Conservation (phyloP, 2,888 invertebrate genomes). For the Parelbella ahira region DNA sequence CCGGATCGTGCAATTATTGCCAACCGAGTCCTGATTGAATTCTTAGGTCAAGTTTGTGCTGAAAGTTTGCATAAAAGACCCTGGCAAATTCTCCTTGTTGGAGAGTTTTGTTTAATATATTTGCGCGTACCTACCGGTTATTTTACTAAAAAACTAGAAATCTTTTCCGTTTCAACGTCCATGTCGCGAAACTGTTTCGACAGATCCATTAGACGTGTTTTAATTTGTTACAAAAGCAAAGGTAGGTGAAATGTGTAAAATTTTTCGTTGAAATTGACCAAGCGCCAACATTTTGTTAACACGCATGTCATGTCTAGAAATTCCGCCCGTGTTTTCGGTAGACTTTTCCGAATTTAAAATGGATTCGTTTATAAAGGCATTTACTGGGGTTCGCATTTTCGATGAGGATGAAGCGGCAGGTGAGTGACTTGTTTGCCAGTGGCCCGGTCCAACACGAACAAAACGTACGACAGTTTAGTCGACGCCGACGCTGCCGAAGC, state of each 20-base stretch:
- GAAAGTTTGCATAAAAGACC: conserved; percentile 66
- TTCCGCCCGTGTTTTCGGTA: conserved; percentile 69
- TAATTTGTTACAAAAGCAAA: conserved; percentile 52
- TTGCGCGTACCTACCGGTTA: conserved; percentile 41
- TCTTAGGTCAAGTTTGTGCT: conserved; percentile 69
- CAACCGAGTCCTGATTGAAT: conserved; percentile 72
- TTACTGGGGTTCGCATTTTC: conserved; percentile 72
- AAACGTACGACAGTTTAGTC: conserved; percentile 73
- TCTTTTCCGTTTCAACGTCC: conserved; percentile 29
- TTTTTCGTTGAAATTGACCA: conserved; percentile 62
- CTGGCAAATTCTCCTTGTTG: conserved; percentile 51
- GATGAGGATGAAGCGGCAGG: conserved; percentile 71
- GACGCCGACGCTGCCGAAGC: conserved; percentile 60
- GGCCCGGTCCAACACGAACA: conserved; percentile 63
- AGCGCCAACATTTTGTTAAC: conserved; percentile 68
- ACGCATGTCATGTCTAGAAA: conserved; percentile 75
- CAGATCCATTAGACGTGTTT: conserved; percentile 41
- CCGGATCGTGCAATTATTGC: conserved; percentile 69
- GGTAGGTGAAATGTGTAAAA: conserved; percentile 47
- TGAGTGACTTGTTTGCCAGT: conserved; percentile 79
- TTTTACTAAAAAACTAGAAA: conserved; percentile 42
- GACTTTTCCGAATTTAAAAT: conserved; percentile 74
- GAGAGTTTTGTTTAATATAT: conserved; percentile 45
- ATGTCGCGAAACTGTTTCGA: conserved; percentile 30
- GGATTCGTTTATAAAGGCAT: conserved; percentile 75